phyloP scores from a whole-genome alignment of 2,113 vertebrate species.

The Labeo rohita region DNA sequence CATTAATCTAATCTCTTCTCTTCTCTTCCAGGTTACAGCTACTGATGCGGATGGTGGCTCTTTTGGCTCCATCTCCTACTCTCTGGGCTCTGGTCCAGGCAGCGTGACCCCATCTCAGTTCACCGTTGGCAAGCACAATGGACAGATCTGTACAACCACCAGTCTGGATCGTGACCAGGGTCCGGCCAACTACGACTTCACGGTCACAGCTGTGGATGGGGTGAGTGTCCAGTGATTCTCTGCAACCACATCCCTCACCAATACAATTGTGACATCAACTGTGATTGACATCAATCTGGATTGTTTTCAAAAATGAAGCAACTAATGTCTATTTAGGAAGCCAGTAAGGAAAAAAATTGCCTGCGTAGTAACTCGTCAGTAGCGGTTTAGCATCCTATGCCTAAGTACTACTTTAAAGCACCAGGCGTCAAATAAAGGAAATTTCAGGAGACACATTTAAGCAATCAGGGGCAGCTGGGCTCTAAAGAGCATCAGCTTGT shows the following conservation, averaged over 20 bases:
- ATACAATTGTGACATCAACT: background rate
- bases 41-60: conserved; percentile 88
- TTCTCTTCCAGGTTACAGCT: conserved; percentile 84
- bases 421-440: conserved; percentile 65
- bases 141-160: conserved; percentile 86
- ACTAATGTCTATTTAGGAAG: background rate
- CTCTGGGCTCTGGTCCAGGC: conserved; percentile 85
- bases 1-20: conserved; percentile 49
- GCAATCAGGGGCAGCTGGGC: conserved; percentile 66
- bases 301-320: background rate
- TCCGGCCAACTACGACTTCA: conserved; percentile 85
- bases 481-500: conserved; percentile 69
- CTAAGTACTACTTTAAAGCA: conserved; percentile 66
- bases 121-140: conserved; percentile 82
- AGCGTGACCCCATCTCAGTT: conserved; percentile 80
- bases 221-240: conserved; percentile 73
- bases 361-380: conserved; percentile 21
- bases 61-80: conserved; percentile 88
- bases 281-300: background rate
- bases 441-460: conserved; percentile 72
- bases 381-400: conserved; percentile 58
- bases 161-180: conserved; percentile 89
- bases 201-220: conserved; percentile 91
- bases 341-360: conserved; percentile 50
- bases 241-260: background rate